phyloP scores from a whole-genome alignment of 1,140 invertebrate genomes.

The Acromyrmex heyeri region DNA sequence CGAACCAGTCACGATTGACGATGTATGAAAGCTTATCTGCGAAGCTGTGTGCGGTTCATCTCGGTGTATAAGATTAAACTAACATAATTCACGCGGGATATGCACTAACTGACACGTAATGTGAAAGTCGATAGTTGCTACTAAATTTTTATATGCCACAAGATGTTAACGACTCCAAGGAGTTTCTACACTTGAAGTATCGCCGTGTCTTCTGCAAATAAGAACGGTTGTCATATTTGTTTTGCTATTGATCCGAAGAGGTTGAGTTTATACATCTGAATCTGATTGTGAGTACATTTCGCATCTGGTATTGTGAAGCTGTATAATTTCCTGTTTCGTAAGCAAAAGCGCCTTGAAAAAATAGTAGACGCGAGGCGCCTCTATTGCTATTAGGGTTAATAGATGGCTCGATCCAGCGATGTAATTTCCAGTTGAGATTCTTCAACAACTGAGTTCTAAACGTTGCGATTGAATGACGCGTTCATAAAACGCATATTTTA shows the following conservation, averaged over 20 bases:
- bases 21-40: slow-evolving; percentile 23
- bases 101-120: neutral
- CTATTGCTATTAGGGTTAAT: slow-evolving; percentile 37
- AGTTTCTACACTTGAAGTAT: neutral
- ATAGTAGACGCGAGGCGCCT: neutral
- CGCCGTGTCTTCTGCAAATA: neutral
- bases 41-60: neutral
- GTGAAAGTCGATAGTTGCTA: neutral
- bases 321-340: slow-evolving; percentile 22
- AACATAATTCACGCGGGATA: neutral
- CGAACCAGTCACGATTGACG: slow-evolving; percentile 11
- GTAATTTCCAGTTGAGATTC: slow-evolving; percentile 50
- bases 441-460: slow-evolving; percentile 9
- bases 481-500: neutral
- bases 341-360: slow-evolving; percentile 23
- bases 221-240: neutral
- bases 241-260: slow-evolving; percentile 2
- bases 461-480: slow-evolving; percentile 32
- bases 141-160: neutral
- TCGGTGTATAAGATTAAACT: slow-evolving; percentile 14
- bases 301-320: neutral
- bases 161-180: neutral
- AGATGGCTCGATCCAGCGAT: neutral
- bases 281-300: neutral
- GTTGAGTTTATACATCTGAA: neutral